phyloP scores from a whole-genome alignment of 2,888 invertebrate species.

The Blomia tropicalis region DNA sequence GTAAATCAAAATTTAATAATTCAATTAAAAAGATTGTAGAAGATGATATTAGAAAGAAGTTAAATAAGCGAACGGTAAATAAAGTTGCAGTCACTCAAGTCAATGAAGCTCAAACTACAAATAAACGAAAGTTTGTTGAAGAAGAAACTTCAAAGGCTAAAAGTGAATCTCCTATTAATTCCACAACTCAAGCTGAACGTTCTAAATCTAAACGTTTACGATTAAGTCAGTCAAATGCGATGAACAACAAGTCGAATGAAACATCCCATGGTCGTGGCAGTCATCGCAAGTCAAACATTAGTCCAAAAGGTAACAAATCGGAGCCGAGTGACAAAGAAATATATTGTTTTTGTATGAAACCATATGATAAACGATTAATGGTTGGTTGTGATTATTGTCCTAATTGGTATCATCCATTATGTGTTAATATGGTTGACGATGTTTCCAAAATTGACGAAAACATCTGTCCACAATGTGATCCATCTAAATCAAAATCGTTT shows the following conservation, averaged over 20 bases:
- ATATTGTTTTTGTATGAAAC: slow-evolving; percentile 77
- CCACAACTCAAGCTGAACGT: not conserved
- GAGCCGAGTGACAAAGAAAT: slow-evolving; percentile 35
- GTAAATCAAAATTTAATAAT: slow-evolving; percentile 64
- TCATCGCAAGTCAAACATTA: not conserved
- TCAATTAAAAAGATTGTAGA: slow-evolving; percentile 68
- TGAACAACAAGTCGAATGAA: too few relatives aligned
- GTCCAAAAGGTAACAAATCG: slow-evolving; percentile 27
- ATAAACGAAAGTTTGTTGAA: not conserved
- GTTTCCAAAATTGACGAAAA: slow-evolving; percentile 78
- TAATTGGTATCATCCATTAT: slow-evolving; percentile 96
- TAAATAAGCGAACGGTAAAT: not conserved
- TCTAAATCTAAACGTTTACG: not conserved
- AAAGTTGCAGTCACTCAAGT: not conserved
- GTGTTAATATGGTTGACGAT: slow-evolving; percentile 81
- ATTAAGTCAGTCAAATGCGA: too few relatives aligned
- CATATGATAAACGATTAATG: slow-evolving; percentile 90
- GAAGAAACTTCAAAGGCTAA: not conserved
- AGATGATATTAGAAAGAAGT: slow-evolving; percentile 12
- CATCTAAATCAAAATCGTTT: not conserved
- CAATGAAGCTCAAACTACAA: not conserved
- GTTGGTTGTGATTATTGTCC: slow-evolving; percentile 93
- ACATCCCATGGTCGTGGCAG: not conserved
- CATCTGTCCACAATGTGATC: slow-evolving; percentile 39
- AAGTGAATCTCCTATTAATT: not conserved